Base-by-base conservation (phyloP, 1,140 invertebrate genomes). In the Polyergus mexicanus region DNA sequence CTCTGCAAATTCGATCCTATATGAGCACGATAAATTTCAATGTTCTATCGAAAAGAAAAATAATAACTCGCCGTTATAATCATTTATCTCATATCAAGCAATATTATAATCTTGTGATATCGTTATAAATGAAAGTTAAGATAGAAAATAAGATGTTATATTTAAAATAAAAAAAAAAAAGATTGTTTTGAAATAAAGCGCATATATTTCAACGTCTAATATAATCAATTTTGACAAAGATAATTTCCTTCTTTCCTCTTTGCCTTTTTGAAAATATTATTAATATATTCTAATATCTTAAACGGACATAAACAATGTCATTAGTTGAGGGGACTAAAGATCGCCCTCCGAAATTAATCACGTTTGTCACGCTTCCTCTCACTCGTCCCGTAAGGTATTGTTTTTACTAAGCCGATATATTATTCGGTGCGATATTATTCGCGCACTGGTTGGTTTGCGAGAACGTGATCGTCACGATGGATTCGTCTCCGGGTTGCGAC, bases 401-500 rank as follows among this genome's bases (percentile, higher is more conserved):
- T 80, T 80, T 80, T 80, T 80, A 41, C 44, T 47, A 56, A 69
- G n/a, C 35, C 32, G 35, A 58, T 80, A 68, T 25, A 69, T 80
- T 71, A 71, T 28, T 58, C 51, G 54, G 25, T 41, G 35, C 16
- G 47, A 71, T 74, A 83, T 83, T 83, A 83, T 56, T 83, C 78
- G 44, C 66, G 78, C 62, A 41, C 51, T 68, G 54, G 38, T 74
- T 72, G 54, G 25, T 74, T 74, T 74, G 78, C n/a, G 54, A 54
- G 11, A 72, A 81, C 78, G 66, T 81, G 78, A 83, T 83, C 78
- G 68, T 13, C 66, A 13, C 63, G 35, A 69, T 72, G 58, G 56
- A 19, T 74, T 47, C 56, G 38, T n/a, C 54, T 60, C 54, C 38
- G 63, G 35, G 44, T 69, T 35, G 68, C 51, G 77, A 80, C 78